Percentiles rank a stretch among this genome's conserved stretches.
phyloP scores from a whole-genome alignment of 2,888 invertebrate genomes.

The Cinara cedri region DNA sequence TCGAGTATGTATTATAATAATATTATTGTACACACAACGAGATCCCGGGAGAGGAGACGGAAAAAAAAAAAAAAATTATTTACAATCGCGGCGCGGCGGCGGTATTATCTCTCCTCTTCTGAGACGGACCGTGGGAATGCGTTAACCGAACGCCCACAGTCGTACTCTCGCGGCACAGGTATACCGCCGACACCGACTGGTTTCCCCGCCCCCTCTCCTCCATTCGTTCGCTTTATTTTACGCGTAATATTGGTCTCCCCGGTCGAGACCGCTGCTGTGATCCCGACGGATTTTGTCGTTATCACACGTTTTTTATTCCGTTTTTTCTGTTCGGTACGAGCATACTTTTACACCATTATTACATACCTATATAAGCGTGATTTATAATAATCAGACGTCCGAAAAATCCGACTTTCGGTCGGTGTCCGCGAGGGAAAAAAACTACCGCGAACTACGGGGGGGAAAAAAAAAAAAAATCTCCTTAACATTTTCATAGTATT shows the following conservation, averaged over 20 bases:
- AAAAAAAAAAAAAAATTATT: slow-evolving; percentile 35
- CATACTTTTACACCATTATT: no score
- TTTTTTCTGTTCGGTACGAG: not conserved
- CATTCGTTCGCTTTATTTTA: slow-evolving; percentile 17
- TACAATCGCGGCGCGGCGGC: slow-evolving; percentile 22
- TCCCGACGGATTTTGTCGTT: slow-evolving; percentile 25
- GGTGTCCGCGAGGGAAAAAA: no score
- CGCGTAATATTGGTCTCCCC: not conserved
- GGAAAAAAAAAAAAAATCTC: no score
- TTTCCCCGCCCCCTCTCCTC: no score
- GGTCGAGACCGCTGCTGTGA: not conserved
- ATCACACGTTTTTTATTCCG: not conserved
- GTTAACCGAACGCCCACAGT: slow-evolving; percentile 56
- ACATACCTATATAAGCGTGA: no score
- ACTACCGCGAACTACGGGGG: no score
- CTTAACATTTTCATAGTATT: no score
- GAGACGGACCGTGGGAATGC: slow-evolving; percentile 53
- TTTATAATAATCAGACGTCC: no score
- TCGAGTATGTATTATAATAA: not conserved
- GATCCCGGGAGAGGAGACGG: slow-evolving; percentile 1
- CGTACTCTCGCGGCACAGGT: not conserved
- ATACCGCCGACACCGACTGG: slow-evolving; percentile 36
- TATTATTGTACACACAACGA: not conserved
- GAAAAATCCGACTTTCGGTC: no score
- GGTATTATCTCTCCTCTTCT: slow-evolving; percentile 37